Conservation (phyloP, 2,797 vertebrate species). For the Muraenolepis orangiensis region DNA sequence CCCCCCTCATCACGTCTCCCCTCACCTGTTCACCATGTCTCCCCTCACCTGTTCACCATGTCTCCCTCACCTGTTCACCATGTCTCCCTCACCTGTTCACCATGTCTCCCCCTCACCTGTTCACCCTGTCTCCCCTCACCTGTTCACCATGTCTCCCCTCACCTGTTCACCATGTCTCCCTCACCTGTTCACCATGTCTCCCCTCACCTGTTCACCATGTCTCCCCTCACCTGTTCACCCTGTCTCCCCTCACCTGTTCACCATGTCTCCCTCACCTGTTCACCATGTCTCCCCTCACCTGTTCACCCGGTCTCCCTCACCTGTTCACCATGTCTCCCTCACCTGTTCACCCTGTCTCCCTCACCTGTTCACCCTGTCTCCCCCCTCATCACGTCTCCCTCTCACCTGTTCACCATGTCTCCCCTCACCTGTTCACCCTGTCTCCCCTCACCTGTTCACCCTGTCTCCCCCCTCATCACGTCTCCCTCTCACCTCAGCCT, state of each 20-base stretch:
- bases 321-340: background rate
- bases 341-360: too few relatives aligned
- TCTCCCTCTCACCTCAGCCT: slow-evolving; percentile 76
- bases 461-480: background rate
- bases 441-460: background rate
- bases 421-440: background rate
- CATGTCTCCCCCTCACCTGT: too few relatives aligned
- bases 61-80: too few relatives aligned
- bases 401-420: background rate
- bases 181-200: background rate
- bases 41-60: too few relatives aligned
- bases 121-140: too few relatives aligned
- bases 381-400: too few relatives aligned
- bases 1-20: too few relatives aligned
- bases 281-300: background rate
- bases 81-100: too few relatives aligned
- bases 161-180: background rate
- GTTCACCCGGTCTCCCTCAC: too few relatives aligned
- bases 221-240: background rate
- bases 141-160: background rate
- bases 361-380: too few relatives aligned
- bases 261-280: background rate
- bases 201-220: background rate
- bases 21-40: too few relatives aligned
- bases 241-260: background rate